Base-by-base conservation (phyloP, 2,113 vertebrate genomes). In the Burhinus bistriatus region DNA sequence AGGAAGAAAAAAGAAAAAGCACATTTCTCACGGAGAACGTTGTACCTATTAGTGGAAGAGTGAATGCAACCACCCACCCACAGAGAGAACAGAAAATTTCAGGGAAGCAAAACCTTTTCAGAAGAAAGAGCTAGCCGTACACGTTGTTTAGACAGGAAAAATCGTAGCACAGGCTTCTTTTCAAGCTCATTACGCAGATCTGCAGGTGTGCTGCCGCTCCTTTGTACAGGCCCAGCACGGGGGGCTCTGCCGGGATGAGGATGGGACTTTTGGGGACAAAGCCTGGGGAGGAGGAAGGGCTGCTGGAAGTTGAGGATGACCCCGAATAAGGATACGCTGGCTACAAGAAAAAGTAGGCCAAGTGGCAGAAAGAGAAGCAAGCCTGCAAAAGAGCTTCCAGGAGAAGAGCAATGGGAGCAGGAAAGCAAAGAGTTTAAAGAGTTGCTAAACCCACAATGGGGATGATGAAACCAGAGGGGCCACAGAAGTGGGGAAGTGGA, bases 141-240 rank as follows among this genome's bases (percentile, higher is more conserved):
- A 44, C 78, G 47, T 79, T 93, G 89, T 96, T 58, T 52, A 11
- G 40, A 17, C 81, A 94, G 95, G 93, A 95, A 95, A 95, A 95
- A 29, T 5, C 3, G 2, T 68, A 93, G 80, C 87, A 6, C 21
- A 13, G 70, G 30, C n/a, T 93, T 72, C 87, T 79, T 68, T 70
- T 61, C 69, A 20, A 59, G 84, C 84, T 87, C 87, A 3, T 91
- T 38, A 61, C 30, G 4, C 89, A 7, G 44, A 64, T 6, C 92
- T 15, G 62, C 89, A 34, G 88, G 71, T 3, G 25, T 75, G 92
- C 95, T 55, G 73, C 90, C 2, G 34, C 88, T 86, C 62, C 93
- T 94, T 73, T 89, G 94, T 89, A 66, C 3, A 1, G 15, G 22
- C 79, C 75, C 93, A 76, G 93, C 94, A 59, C 2, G 26, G 38